Base-by-base conservation (phyloP, 1,140 invertebrate genomes). In the Drosophila tropicalis region DNA sequence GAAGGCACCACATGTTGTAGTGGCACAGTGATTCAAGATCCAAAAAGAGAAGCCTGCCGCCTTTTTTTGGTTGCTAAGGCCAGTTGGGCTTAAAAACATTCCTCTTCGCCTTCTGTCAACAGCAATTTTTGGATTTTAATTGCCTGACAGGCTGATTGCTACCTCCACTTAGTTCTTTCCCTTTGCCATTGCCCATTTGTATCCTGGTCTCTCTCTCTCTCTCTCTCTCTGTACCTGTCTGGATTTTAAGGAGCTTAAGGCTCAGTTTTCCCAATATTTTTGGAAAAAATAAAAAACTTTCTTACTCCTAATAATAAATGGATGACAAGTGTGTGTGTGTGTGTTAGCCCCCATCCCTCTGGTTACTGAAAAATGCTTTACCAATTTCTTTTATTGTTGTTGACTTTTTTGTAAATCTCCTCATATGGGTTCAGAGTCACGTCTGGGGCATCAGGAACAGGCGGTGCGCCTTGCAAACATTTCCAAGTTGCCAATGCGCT, bases 391-490 rank as follows among this genome's bases (percentile, higher is more conserved):
- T 80, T 70, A 87, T 87, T 87, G 84, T 87, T 86, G 67, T 68
- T 79, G 79, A 87, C 76, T 73, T 70, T 60, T 40, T 63, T 40
- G 55, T 51, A 62, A 66, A 79, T 73, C 69, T 69, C 36, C 72
- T 69, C 70, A 57, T 69, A 62, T 66, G 69, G 36, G 61, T 60
- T 69, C 56, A 62, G 61, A 87, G 84, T 87, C 84, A 87, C 84
- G 84, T 87, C 68, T 79, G 60, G 62, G 73, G 81, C 84, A 87
- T 87, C 84, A 87, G 76, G 69, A 70, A 79, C 84, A 87, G 80
- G 73, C 84, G 84, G 84, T 73, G 84, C 76, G 76, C n/a, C n/a
- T 72, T 62, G 64, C 55, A 68, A 65, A 67, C 69, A 65, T 58
- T 64, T 55, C 71, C 65, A 82, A 76, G 81, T 76, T 68, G 60